Evolutionary conservation across 2,888 invertebrate species (phyloP).

Genomic region (Drosophila bunnanda): DNA sequence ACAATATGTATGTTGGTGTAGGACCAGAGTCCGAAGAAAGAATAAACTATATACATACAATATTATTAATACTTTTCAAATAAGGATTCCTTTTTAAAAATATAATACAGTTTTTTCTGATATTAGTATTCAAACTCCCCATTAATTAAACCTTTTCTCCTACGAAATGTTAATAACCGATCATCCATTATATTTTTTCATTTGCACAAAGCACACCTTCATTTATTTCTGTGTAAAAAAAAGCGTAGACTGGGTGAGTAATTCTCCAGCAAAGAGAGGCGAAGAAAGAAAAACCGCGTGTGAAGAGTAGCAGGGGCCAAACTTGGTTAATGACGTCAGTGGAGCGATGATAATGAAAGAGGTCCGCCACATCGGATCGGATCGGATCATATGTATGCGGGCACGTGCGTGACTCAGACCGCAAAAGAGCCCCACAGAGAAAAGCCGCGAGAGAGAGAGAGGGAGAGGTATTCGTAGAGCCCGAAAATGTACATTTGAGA

Average conservation of each 20-base stretch:
- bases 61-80: neutral
- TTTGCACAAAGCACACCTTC: neutral
- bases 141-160: neutral
- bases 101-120: neutral
- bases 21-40: neutral
- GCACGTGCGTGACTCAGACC: constrained; percentile 64
- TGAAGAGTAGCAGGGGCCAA: constrained; percentile 44
- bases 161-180: neutral
- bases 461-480: constrained; percentile 19
- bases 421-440: constrained; percentile 6
- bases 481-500: no score
- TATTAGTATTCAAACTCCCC: neutral
- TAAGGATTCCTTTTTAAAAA: neutral
- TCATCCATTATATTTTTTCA: neutral
- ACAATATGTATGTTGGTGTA: neutral
- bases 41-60: neutral
- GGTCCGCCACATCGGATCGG: constrained; percentile 39
- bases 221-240: constrained; percentile 20
- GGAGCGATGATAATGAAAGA: constrained; percentile 46
- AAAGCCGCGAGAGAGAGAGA: constrained; percentile 4
- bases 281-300: constrained; percentile 13
- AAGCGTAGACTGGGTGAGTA: constrained; percentile 53
- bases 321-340: constrained; percentile 68
- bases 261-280: constrained; percentile 32
- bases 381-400: constrained; percentile 55